phyloP scores from a whole-genome alignment of 2,888 invertebrate species.

The Thysanoteuthis rhombus region DNA sequence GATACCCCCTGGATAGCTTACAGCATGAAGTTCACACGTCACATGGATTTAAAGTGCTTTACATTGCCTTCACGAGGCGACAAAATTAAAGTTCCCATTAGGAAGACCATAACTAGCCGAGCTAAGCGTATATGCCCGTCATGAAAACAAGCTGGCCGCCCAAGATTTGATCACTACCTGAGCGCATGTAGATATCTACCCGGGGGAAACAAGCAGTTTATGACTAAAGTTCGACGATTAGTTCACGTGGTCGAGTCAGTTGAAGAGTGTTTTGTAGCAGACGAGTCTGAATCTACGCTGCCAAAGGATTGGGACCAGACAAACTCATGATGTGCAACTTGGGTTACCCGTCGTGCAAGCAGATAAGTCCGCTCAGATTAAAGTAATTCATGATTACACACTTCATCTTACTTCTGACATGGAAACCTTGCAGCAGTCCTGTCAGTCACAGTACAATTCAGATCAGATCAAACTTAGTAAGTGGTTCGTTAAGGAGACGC shows the following conservation, averaged over 20 bases:
- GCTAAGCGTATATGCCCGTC: not conserved
- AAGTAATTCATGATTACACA: too few relatives aligned
- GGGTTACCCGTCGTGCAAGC: fast-evolving
- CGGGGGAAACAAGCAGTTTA: not conserved
- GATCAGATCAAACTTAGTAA: too few relatives aligned
- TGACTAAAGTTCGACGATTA: too few relatives aligned
- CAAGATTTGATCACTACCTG: not conserved
- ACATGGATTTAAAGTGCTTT: not conserved
- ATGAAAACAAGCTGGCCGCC: not conserved
- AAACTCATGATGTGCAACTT: too few relatives aligned
- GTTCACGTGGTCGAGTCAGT: not conserved
- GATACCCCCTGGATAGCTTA: too few relatives aligned
- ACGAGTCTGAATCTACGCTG: too few relatives aligned
- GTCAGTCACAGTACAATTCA: too few relatives aligned
- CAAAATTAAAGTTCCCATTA: not conserved
- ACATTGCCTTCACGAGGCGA: not conserved
- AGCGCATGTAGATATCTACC: not conserved
- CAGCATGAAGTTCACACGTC: not conserved
- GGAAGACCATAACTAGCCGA: not conserved
- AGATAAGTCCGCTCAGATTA: not conserved
- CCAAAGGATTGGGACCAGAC: too few relatives aligned
- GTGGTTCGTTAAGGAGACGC: too few relatives aligned
- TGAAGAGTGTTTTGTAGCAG: not conserved
- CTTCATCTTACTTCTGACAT: too few relatives aligned
- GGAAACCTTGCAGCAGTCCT: too few relatives aligned